Evolutionary conservation across 2,797 vertebrate species (phyloP).

Genomic region (Esox masquinongy): DNA sequence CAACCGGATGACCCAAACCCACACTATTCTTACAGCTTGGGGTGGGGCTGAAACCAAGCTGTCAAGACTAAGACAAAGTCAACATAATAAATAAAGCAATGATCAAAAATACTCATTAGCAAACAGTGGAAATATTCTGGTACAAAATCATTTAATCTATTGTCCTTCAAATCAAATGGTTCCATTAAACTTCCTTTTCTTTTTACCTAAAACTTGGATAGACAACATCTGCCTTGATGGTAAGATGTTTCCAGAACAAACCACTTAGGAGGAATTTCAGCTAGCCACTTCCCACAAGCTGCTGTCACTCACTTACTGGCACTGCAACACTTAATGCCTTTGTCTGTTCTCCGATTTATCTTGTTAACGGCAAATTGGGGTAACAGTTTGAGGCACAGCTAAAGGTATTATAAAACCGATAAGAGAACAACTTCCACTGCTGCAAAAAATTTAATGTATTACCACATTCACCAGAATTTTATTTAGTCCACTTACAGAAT

Average conservation of each 20-base stretch:
- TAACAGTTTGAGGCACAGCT: slow-evolving; percentile 70
- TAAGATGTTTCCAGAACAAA: slow-evolving; percentile 80
- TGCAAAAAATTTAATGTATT: slow-evolving; percentile 64
- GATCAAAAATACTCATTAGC: slow-evolving; percentile 2
- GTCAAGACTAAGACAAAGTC: slow-evolving; percentile 36
- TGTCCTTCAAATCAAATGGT: slow-evolving; percentile 63
- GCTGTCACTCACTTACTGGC: slow-evolving; percentile 83
- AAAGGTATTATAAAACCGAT: slow-evolving; percentile 63
- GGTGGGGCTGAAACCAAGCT: slow-evolving; percentile 48
- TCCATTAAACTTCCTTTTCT: slow-evolving; percentile 52
- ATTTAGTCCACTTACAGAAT: slow-evolving; percentile 59
- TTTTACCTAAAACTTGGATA: slow-evolving; percentile 70
- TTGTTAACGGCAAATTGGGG: slow-evolving; percentile 85
- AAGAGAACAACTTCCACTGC: slow-evolving; percentile 62
- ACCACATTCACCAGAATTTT: slow-evolving; percentile 69
- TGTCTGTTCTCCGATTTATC: slow-evolving; percentile 84
- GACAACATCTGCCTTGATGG: slow-evolving; percentile 82
- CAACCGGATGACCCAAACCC: slow-evolving; percentile 50
- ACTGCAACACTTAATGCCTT: slow-evolving; percentile 83
- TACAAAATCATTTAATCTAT: slow-evolving; percentile 57
- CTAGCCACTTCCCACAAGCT: slow-evolving; percentile 82
- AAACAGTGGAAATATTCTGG: slow-evolving; percentile 37
- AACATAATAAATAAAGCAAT: slow-evolving; percentile 1
- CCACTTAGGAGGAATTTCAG: slow-evolving; percentile 81
- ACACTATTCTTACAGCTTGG: slow-evolving; percentile 26